Percentiles rank a stretch among this genome's conserved stretches.
phyloP scores from a whole-genome alignment of 2,888 invertebrate genomes.

The Andrena bicolor region DNA sequence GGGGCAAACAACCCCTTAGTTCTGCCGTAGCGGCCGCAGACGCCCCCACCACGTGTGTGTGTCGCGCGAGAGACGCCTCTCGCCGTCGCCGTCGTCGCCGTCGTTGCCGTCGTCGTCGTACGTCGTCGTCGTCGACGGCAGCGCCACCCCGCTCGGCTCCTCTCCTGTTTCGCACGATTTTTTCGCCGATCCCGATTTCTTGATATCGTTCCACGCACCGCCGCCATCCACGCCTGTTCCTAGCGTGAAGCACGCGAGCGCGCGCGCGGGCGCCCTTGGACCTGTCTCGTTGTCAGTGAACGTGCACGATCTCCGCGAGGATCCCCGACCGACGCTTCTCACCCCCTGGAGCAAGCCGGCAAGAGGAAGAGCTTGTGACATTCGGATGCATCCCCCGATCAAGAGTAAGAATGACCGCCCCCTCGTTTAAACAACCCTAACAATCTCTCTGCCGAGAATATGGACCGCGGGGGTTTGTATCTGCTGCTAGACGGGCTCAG shows the following conservation, averaged over 20 bases:
- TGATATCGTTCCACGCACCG: conserved; percentile 4
- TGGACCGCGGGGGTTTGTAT: no score
- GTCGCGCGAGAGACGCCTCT: conserved; percentile 77
- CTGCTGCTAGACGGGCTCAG: not conserved
- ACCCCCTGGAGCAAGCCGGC: conserved; percentile 9
- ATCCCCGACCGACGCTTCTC: conserved; percentile 13
- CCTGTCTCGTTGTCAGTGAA: conserved; percentile 20
- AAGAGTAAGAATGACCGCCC: conserved; percentile 38
- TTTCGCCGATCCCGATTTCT: conserved; percentile 47
- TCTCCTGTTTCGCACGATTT: conserved; percentile 36
- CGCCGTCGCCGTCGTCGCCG: conserved; percentile 74
- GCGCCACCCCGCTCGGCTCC: conserved; percentile 66
- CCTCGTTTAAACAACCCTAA: not conserved
- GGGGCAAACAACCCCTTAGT: conserved; percentile 84
- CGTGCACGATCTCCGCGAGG: conserved; percentile 25
- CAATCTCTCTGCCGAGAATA: not conserved
- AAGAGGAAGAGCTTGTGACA: conserved; percentile 17
- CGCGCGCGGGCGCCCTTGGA: not conserved
- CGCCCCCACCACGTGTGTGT: conserved; percentile 83
- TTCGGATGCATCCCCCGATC: conserved; percentile 42
- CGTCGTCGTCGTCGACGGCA: conserved; percentile 71
- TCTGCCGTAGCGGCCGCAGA: conserved; percentile 84
- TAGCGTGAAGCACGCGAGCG: conserved; percentile 34
- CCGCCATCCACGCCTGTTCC: conserved; percentile 1
- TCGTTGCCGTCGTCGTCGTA: conserved; percentile 58